phyloP scores from a whole-genome alignment of 2,113 vertebrate genomes.

The Laterallus jamaicensis region DNA sequence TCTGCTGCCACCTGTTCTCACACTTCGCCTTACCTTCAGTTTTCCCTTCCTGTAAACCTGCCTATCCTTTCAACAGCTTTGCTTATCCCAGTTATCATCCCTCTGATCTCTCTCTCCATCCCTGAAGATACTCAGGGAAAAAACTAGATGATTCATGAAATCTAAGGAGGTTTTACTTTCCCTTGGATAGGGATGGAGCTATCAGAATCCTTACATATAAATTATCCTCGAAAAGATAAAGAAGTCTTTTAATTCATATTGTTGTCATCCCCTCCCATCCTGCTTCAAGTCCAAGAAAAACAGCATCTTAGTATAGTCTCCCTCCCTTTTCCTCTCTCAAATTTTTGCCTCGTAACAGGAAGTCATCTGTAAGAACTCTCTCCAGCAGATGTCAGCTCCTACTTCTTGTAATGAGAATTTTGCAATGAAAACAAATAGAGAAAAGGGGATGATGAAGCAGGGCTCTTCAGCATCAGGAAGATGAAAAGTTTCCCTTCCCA shows the following conservation, averaged over 20 bases:
- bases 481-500: slow-evolving; percentile 24
- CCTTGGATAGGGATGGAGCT: background rate
- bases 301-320: background rate
- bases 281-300: background rate
- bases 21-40: background rate
- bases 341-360: slow-evolving; percentile 14
- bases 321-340: background rate
- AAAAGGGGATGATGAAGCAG: slow-evolving; percentile 29
- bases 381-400: slow-evolving; percentile 31
- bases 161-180: background rate
- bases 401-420: slow-evolving; percentile 13
- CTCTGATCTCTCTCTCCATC: background rate
- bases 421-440: slow-evolving; percentile 26
- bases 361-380: slow-evolving; percentile 15
- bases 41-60: background rate
- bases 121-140: background rate
- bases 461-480: background rate
- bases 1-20: background rate
- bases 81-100: background rate
- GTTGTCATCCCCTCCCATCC: background rate
- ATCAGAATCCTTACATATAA: background rate
- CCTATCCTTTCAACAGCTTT: background rate
- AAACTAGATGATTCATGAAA: background rate
- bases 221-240: background rate
- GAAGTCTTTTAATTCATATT: background rate